phyloP scores from a whole-genome alignment of 2,113 vertebrate genomes.

The Circaetus cinerascens region DNA sequence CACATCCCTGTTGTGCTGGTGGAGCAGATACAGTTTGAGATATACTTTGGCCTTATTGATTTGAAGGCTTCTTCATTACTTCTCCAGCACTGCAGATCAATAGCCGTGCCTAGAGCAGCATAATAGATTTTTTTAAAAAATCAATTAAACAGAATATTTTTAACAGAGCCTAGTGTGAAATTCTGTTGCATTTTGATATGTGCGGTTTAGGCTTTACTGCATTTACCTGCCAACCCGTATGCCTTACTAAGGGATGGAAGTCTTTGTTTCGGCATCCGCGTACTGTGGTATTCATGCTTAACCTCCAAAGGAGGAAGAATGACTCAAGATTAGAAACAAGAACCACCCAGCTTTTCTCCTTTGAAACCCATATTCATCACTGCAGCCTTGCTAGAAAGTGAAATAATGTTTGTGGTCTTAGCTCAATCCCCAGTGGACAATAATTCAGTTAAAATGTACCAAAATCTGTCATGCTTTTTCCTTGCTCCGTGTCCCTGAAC shows the following conservation, averaged over 20 bases:
- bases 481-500: conserved; percentile 6
- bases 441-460: conserved; percentile 48
- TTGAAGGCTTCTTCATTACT: conserved; percentile 74
- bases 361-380: neutral
- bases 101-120: conserved; percentile 66
- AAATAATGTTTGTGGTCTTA: conserved; percentile 39
- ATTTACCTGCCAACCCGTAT: neutral
- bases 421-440: neutral
- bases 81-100: conserved; percentile 65
- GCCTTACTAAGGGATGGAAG: neutral
- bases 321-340: neutral
- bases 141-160: conserved; percentile 74
- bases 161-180: conserved; percentile 25
- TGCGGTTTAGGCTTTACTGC: neutral
- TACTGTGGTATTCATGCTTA: neutral
- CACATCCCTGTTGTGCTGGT: conserved; percentile 29
- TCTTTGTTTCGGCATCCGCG: neutral
- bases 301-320: neutral
- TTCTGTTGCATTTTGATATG: neutral
- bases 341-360: neutral
- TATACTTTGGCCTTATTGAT: conserved; percentile 75
- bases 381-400: neutral
- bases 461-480: conserved; percentile 7
- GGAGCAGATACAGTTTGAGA: conserved; percentile 58
- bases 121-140: conserved; percentile 73